phyloP scores from a whole-genome alignment of 2,113 vertebrate genomes.

The Neoarius graeffei region DNA sequence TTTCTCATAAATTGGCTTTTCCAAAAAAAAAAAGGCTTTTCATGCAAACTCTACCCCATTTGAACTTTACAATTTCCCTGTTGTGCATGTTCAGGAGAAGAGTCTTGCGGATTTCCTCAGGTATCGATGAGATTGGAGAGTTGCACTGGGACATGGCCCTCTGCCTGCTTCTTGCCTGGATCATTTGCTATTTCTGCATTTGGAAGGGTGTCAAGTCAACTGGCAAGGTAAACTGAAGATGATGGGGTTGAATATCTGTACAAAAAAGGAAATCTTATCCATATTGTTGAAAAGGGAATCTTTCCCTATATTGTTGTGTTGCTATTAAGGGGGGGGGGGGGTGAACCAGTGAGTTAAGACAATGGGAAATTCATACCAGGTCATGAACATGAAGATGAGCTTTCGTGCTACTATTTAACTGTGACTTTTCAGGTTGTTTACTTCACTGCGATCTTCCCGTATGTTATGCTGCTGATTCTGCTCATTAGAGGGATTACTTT shows the following conservation, averaged over 20 bases:
- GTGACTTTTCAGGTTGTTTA: slow-evolving; percentile 86
- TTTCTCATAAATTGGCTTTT: not conserved
- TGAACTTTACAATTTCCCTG: not conserved
- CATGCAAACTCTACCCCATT: not conserved
- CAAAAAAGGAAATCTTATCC: not conserved
- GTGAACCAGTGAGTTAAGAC: not conserved
- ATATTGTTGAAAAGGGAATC: not conserved
- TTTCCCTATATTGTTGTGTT: not conserved
- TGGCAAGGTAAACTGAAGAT: slow-evolving; percentile 79
- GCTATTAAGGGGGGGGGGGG: not conserved
- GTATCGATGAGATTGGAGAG: slow-evolving; percentile 85
- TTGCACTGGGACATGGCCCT: slow-evolving; percentile 89
- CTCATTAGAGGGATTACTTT: slow-evolving; percentile 87
- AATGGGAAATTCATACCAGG: not conserved
- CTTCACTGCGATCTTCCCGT: slow-evolving; percentile 94
- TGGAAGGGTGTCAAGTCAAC: slow-evolving; percentile 98
- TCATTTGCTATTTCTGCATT: slow-evolving; percentile 96
- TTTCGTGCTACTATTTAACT: not conserved
- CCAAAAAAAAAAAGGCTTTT: not conserved
- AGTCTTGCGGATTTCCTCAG: slow-evolving; percentile 86
- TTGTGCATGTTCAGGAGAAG: slow-evolving; percentile 73
- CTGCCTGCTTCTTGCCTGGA: slow-evolving; percentile 88
- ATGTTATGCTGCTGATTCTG: slow-evolving; percentile 88
- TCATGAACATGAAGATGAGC: not conserved
- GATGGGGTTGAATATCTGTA: not conserved